Evolutionary conservation across 1,140 invertebrate genomes (phyloP).

Genomic region (Agrypnia vestita): DNA sequence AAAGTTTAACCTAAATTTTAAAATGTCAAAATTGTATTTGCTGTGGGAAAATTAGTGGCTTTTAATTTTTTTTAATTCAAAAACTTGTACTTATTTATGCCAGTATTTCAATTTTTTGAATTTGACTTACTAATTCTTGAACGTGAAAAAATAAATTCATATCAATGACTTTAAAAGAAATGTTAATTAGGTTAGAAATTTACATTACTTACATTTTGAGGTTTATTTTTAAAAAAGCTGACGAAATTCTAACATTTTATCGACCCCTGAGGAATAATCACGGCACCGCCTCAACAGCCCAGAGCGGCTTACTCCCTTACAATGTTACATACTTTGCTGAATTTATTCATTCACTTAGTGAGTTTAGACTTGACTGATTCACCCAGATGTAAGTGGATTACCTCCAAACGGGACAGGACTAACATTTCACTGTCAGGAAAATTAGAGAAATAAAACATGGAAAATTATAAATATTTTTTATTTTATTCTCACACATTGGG

Average conservation of each 20-base stretch:
- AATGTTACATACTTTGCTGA: conserved; percentile 44
- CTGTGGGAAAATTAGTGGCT: too few relatives aligned
- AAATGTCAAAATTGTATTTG: too few relatives aligned
- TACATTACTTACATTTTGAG: too few relatives aligned
- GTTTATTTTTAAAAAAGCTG: background rate
- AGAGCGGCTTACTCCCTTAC: background rate
- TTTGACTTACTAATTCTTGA: too few relatives aligned
- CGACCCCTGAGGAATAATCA: conserved; percentile 21
- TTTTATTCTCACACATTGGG: too few relatives aligned
- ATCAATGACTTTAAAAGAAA: background rate
- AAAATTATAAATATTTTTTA: too few relatives aligned
- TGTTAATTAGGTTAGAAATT: background rate
- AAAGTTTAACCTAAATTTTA: too few relatives aligned
- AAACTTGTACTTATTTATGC: too few relatives aligned
- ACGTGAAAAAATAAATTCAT: background rate
- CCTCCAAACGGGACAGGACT: conserved; percentile 4
- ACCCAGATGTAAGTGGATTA: conserved; percentile 53
- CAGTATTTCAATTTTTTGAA: too few relatives aligned
- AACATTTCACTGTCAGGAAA: background rate
- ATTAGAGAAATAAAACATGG: background rate
- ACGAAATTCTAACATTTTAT: background rate
- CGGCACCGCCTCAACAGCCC: background rate
- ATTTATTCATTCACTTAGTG: conserved; percentile 50
- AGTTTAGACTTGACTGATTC: conserved; percentile 58
- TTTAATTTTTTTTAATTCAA: too few relatives aligned